These are phyloP conservation scores for Idaea dimidiata DNA, from an alignment of 2,888 invertebrate species.

Conservation along the genomic window DNA sequence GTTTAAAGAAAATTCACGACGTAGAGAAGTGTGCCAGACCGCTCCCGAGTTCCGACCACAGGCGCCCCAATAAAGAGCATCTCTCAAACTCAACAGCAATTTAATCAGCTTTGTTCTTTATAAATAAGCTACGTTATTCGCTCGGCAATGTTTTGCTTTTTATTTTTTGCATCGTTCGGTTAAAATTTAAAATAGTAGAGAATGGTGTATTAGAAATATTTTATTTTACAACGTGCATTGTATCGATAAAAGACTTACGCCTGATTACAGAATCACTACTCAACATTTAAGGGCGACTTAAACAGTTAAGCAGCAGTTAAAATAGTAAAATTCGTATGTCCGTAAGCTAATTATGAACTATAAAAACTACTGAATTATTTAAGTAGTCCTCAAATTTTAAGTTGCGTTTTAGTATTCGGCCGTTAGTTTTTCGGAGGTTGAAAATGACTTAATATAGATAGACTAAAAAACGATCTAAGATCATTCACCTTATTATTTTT, in stretches of 20 bases:
- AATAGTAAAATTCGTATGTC: too few species aligned
- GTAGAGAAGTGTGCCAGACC: constrained; percentile 29
- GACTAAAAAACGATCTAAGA: too few species aligned
- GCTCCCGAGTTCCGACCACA: constrained; percentile 35
- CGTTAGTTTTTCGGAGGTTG: background rate
- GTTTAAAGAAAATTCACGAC: constrained; percentile 32
- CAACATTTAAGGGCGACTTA: too few species aligned
- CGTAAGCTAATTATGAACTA: too few species aligned
- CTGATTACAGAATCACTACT: too few species aligned
- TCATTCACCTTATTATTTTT: too few species aligned
- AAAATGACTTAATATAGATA: constrained; percentile 1
- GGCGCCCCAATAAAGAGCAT: constrained; percentile 47
- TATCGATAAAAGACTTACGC: too few species aligned
- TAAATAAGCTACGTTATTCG: constrained; percentile 51
- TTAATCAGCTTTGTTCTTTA: constrained; percentile 63
- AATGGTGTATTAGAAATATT: background rate
- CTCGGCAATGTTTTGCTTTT: constrained; percentile 36
- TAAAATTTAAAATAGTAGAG: constrained; percentile 25
- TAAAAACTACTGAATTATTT: too few species aligned
- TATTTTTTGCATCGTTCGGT: constrained; percentile 32
- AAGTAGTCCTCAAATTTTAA: too few species aligned
- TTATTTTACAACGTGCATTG: too few species aligned
- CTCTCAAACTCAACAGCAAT: constrained; percentile 52
- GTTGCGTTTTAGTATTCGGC: too few species aligned
- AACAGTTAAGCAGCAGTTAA: too few species aligned